Base-by-base conservation (phyloP, 2,888 invertebrate species). In the Corythucha ciliata region DNA sequence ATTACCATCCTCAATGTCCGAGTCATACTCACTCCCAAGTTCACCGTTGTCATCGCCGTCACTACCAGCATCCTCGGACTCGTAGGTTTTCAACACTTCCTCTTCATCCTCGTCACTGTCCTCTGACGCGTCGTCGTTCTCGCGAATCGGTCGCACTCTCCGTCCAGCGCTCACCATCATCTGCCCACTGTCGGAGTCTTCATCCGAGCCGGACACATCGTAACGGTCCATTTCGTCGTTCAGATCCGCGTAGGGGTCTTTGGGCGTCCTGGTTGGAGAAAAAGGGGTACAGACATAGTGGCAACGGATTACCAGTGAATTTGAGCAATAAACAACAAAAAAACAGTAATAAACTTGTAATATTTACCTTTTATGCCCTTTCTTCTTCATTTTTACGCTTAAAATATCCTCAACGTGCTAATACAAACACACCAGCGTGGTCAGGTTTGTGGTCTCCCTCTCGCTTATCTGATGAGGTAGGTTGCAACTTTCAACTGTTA, bases 1-100 rank as follows among this genome's bases (percentile, higher is more conserved):
- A 58, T 80, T 77, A 0, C 81, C 82, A 25, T 89, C 88, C 34
- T 89, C 88, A 8, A 88, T 77, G 68, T 91, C 90, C 68, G 72
- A 74, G 40, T 67, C 70, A 62, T 70, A 68, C 32, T 60, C 60
- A 8, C 59, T 59, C 0, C 55, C 58, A 20, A 58, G 37, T 21
- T 55, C 54, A 14, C 50, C 36, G 5, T 80, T 81, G 53, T 80
- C 75, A 5, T 80, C 79, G n/a, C n/a, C n/a, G 52, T 72, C 67
- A 24, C 70, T 65, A 10, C 69, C 70, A 40, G 70, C 70, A 67
- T 73, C 69, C 56, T 74, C 65, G 32, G 70, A 68, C 39, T 61
- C 60, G 53, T 72, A 70, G 25, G 72, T 72, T 8, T 73, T 70
- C 32, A 70, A 72, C 6, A 72, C 73, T 55, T 62, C 66, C 8